Evolutionary conservation across 2,888 invertebrate species (phyloP).

Genomic region (Apeira syringaria): DNA sequence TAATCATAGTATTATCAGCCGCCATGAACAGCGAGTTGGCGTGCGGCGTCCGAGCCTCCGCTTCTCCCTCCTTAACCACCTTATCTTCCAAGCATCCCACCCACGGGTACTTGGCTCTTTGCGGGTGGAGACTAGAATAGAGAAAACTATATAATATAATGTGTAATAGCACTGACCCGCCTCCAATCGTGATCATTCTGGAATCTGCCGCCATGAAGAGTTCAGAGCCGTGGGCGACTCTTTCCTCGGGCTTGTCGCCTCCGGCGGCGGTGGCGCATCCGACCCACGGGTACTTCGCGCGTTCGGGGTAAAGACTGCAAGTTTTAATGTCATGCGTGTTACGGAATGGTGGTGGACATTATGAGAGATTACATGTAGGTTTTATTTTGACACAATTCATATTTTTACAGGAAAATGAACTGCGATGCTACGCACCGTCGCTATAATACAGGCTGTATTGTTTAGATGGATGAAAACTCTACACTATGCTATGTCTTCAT

Average conservation of each 20-base stretch:
- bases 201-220: slow-evolving; percentile 98
- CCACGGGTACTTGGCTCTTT: slow-evolving; percentile 95
- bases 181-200: slow-evolving; percentile 97
- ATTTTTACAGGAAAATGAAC: no score
- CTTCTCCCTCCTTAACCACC: slow-evolving; percentile 44
- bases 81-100: slow-evolving; percentile 91
- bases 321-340: slow-evolving; percentile 26
- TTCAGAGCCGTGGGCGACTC: slow-evolving; percentile 92
- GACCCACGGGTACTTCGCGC: slow-evolving; percentile 97
- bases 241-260: slow-evolving; percentile 80
- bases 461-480: no score
- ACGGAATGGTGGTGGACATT: slow-evolving; percentile 11
- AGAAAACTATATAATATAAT: slow-evolving; percentile 1
- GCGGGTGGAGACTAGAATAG: slow-evolving; percentile 86
- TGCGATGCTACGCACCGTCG: no score
- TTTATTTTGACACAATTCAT: background rate
- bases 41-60: slow-evolving; percentile 74
- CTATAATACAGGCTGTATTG: no score
- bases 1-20: slow-evolving; percentile 95
- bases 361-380: no score
- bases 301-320: slow-evolving; percentile 90
- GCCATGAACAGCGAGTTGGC: slow-evolving; percentile 97
- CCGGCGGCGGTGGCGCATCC: slow-evolving; percentile 83
- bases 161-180: slow-evolving; percentile 88
- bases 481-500: no score